Base-by-base conservation (phyloP, 30 jellyfish, hydroid and myxozoan species). In the Aurelia aurita complex sp. Pacific region DNA sequence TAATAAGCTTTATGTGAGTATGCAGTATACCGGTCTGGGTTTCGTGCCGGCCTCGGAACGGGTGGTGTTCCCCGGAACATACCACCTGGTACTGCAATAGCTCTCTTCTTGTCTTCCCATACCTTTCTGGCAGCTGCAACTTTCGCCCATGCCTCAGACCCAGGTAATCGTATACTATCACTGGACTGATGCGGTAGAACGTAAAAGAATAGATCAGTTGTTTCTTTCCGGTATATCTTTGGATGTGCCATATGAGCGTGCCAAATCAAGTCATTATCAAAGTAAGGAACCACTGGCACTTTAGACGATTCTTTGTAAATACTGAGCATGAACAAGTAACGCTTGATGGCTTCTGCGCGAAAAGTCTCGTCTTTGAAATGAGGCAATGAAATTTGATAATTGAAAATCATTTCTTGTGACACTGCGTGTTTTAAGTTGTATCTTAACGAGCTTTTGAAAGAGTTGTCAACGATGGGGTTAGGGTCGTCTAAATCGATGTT, bases 41-140 rank as follows among this genome's bases (percentile, higher is more conserved):
- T 54, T 43, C 86, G 36, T 77, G 78, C 81, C 38, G 80, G 82
- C 2, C 64, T 80, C 3, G 80, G 82, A 16, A 67, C 16, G 13
- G 98, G 96, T 32, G 98, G 97, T 5, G 86, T 93, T 10, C 98
- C 98, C 19, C 98, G 85, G 76, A 77, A 92, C 98, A 92, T 92
- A 10, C 97, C 97, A 66, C 98, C 98, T 4, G 98, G 73, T 4
- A 92, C 97, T 42, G 95, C 97, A 75, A 92, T 77, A 23, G 81
- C 76, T 77, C 62, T 69, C 19, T 87, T 82, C 61, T 69, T 81
- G 38, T 66, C 91, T 46, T 71, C 83, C 97, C 96, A 86, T 38
- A 92, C 83, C 43, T 76, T 76, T 16, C 88, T 76, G 17, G 96
- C 91, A 7, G 17, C 89, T 32, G 88, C 91, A 63, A 90, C 80